Conservation (phyloP, 2,888 invertebrate species). For the Scelioninae gen. 2 region DNA sequence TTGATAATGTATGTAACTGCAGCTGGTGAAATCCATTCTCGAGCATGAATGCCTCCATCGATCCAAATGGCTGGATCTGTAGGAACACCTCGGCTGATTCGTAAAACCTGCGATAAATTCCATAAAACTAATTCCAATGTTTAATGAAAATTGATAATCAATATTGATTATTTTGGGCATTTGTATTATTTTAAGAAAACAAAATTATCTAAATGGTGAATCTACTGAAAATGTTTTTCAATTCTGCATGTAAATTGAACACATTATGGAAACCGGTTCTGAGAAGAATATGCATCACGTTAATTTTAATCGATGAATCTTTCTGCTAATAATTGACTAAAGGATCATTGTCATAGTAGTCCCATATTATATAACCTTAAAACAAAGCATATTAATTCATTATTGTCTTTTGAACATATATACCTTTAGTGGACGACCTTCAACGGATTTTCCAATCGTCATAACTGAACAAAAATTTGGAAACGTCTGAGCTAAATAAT, state of each 20-base stretch:
- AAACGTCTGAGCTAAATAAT: slow-evolving; percentile 83
- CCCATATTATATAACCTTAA: too few relatives aligned
- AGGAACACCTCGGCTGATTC: slow-evolving; percentile 82
- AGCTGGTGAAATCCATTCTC: slow-evolving; percentile 93
- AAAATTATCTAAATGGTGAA: too few relatives aligned
- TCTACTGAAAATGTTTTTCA: neutral
- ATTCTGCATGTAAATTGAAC: too few relatives aligned
- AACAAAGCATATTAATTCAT: neutral
- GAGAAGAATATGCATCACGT: too few relatives aligned
- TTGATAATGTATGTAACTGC: slow-evolving; percentile 86
- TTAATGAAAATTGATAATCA: too few relatives aligned
- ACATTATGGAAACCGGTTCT: too few relatives aligned
- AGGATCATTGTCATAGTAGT: too few relatives aligned
- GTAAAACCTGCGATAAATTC: slow-evolving; percentile 68
- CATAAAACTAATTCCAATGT: too few relatives aligned
- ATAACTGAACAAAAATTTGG: slow-evolving; percentile 84
- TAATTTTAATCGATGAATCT: too few relatives aligned
- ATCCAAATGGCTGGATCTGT: slow-evolving; percentile 83
- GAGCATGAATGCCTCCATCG: slow-evolving; percentile 88
- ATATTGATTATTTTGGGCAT: too few relatives aligned
- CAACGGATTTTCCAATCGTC: slow-evolving; percentile 84
- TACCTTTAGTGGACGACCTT: slow-evolving; percentile 84
- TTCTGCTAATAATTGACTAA: too few relatives aligned
- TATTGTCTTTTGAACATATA: neutral
- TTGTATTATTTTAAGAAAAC: too few relatives aligned